These are phyloP conservation scores for Erebia aethiops DNA, from an alignment of 2,888 invertebrate genomes.

Conservation along the genomic window DNA sequence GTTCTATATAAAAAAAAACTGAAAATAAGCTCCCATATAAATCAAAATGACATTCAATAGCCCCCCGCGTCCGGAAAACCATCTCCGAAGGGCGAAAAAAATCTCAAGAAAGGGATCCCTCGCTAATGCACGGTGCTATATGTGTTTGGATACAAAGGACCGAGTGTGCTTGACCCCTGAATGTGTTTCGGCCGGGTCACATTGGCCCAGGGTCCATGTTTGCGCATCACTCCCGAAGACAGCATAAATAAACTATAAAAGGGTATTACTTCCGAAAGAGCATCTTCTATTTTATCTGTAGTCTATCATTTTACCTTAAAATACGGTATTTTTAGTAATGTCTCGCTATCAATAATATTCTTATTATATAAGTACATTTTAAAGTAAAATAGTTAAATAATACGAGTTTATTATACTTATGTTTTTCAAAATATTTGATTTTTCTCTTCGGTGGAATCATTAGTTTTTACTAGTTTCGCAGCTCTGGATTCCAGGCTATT, in stretches of 20 bases:
- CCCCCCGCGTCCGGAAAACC: slow-evolving; percentile 39
- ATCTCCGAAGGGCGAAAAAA: slow-evolving; percentile 52
- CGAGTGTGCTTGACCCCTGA: slow-evolving; percentile 72
- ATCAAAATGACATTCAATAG: slow-evolving; percentile 76
- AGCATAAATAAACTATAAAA: slow-evolving; percentile 37
- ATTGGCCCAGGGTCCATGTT: slow-evolving; percentile 46
- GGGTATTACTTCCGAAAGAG: slow-evolving; percentile 29
- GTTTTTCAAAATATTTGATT: background rate
- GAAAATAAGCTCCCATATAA: slow-evolving; percentile 52
- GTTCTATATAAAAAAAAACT: background rate
- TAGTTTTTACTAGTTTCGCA: background rate
- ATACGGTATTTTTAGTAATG: too few species aligned
- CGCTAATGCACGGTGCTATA: slow-evolving; percentile 71
- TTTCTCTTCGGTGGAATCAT: background rate
- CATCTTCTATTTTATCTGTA: background rate
- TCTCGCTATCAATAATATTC: too few species aligned
- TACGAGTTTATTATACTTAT: too few species aligned
- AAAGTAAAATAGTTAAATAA: too few species aligned
- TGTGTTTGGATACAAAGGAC: slow-evolving; percentile 73
- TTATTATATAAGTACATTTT: too few species aligned
- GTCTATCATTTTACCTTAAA: background rate
- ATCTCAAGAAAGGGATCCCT: slow-evolving; percentile 67
- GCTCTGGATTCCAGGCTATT: background rate
- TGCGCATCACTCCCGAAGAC: slow-evolving; percentile 39
- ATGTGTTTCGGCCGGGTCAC: slow-evolving; percentile 47